Percentiles rank a stretch among this genome's conserved stretches.
phyloP scores from a whole-genome alignment of 2,888 invertebrate genomes.

The Metallyticus violacea region DNA sequence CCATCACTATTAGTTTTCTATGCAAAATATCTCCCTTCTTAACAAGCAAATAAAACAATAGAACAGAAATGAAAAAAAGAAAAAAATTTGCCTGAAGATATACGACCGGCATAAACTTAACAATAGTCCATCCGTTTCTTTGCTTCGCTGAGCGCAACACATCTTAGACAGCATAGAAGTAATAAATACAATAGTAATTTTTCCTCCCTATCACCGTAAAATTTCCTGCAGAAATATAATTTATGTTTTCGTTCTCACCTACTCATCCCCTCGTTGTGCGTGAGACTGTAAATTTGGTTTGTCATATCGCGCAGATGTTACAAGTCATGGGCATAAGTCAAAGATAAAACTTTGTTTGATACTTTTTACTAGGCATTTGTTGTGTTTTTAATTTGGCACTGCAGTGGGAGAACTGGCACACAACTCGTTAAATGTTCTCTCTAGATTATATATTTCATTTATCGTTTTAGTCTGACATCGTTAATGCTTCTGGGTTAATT shows the following conservation, averaged over 20 bases:
- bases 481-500: no score
- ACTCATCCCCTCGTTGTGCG: background rate
- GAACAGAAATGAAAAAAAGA: background rate
- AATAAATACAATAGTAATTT: background rate
- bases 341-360: no score
- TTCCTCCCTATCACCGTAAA: background rate
- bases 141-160: background rate
- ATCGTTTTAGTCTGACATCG: no score
- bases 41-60: background rate
- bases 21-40: background rate
- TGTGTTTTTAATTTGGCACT: no score
- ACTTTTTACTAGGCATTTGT: no score
- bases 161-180: background rate
- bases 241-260: background rate
- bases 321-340: background rate
- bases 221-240: background rate
- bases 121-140: background rate
- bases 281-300: background rate
- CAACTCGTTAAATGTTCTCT: no score
- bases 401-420: no score
- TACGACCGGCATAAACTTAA: background rate
- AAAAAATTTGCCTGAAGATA: background rate
- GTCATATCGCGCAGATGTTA: background rate
- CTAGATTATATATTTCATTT: no score
- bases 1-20: background rate